Evolutionary conservation across 1,140 invertebrate species (phyloP).

Genomic region (Palaemon carinicauda): DNA sequence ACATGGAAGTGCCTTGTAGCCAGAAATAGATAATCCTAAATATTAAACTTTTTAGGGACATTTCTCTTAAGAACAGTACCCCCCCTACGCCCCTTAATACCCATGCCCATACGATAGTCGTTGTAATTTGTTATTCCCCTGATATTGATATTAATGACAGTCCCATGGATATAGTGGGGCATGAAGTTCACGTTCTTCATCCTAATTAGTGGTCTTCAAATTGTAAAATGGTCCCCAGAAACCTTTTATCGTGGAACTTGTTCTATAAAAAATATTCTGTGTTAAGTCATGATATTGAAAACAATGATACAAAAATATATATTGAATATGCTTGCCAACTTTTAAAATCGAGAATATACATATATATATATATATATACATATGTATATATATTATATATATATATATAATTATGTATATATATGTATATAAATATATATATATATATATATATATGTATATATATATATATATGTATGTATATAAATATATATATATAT

Average conservation of each 20-base stretch:
- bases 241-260: too few species aligned
- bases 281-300: too few species aligned
- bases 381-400: neutral
- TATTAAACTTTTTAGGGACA: neutral
- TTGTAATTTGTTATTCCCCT: too few species aligned
- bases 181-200: too few species aligned
- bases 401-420: neutral
- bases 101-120: neutral
- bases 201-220: too few species aligned
- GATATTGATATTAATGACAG: too few species aligned
- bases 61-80: neutral
- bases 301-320: neutral
- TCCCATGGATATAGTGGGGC: too few species aligned
- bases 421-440: neutral
- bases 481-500: neutral
- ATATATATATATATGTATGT: neutral
- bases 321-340: neutral
- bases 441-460: neutral
- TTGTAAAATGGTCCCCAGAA: too few species aligned
- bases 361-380: neutral
- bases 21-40: neutral
- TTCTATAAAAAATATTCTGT: too few species aligned
- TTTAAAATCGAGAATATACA: neutral
- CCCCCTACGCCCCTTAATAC: neutral
- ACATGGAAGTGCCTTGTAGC: constrained; percentile 17